These are phyloP conservation scores for Trinectes maculatus DNA, from an alignment of 2,113 vertebrate species.

Conservation along the genomic window DNA sequence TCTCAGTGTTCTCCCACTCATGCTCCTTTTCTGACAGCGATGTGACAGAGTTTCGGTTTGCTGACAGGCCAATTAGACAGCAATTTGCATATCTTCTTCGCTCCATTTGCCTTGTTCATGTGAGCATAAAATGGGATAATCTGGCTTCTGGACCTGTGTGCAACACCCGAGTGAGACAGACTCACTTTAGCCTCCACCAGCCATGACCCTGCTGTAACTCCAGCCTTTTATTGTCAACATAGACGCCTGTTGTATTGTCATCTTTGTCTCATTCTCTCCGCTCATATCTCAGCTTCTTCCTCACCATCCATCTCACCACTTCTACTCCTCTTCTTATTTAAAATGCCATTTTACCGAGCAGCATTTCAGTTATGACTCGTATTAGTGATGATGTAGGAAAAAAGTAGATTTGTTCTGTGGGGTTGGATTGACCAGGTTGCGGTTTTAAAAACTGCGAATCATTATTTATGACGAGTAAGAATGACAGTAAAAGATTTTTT, in stretches of 20 bases:
- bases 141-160: conserved; percentile 67
- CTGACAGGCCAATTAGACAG: conserved; percentile 83
- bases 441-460: too few relatives aligned
- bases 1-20: conserved; percentile 41
- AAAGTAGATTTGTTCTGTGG: too few relatives aligned
- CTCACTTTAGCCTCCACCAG: conserved; percentile 55
- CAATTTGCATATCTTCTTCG: conserved; percentile 80
- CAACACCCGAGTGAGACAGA: conserved; percentile 58
- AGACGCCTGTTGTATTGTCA: conserved; percentile 17
- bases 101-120: conserved; percentile 76
- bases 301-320: neutral
- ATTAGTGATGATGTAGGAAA: too few relatives aligned
- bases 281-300: neutral
- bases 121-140: conserved; percentile 79
- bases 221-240: conserved; percentile 11
- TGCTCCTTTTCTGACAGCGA: conserved; percentile 51
- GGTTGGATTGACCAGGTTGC: too few relatives aligned
- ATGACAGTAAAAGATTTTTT: too few relatives aligned
- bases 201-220: conserved; percentile 25
- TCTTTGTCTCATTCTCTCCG: conserved; percentile 13
- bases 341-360: too few relatives aligned
- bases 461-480: too few relatives aligned
- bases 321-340: neutral
- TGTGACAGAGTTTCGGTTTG: conserved; percentile 65
- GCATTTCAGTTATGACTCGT: too few relatives aligned